phyloP scores from a whole-genome alignment of 2,797 vertebrate species.

The Oreonectes daqikongensis region DNA sequence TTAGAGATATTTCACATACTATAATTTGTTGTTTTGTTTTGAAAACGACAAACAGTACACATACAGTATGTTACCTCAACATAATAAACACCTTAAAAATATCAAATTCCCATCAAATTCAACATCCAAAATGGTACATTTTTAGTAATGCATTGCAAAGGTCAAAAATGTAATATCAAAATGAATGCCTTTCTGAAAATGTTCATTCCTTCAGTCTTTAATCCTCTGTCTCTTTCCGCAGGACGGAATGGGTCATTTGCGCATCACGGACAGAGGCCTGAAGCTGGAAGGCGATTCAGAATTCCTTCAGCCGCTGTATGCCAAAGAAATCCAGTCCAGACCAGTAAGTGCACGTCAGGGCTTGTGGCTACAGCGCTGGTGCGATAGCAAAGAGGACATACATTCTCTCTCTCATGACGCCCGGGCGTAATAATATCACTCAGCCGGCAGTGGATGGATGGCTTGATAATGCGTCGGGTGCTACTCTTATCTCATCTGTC shows the following conservation, averaged over 20 bases:
- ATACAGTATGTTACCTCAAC: no score
- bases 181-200: conserved; percentile 7
- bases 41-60: no score
- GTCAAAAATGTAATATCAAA: not conserved
- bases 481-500: conserved; percentile 63
- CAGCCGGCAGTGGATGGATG: conserved; percentile 60
- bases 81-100: no score
- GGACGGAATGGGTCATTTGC: conserved; percentile 98
- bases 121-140: not conserved
- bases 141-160: not conserved
- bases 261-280: conserved; percentile 96
- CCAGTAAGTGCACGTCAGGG: conserved; percentile 84
- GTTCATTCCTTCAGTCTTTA: not conserved
- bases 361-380: conserved; percentile 51
- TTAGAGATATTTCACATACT: no score
- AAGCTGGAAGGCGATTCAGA: conserved; percentile 96
- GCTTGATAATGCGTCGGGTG: conserved; percentile 63
- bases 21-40: not conserved
- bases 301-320: conserved; percentile 98
- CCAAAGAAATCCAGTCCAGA: conserved; percentile 99
- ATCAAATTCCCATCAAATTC: not conserved
- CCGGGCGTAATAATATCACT: conserved; percentile 56
- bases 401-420: conserved; percentile 30
- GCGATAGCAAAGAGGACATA: conserved; percentile 33
- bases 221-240: conserved; percentile 60